phyloP scores from a whole-genome alignment of 2,797 vertebrate genomes.

The Sorex maritimensis region DNA sequence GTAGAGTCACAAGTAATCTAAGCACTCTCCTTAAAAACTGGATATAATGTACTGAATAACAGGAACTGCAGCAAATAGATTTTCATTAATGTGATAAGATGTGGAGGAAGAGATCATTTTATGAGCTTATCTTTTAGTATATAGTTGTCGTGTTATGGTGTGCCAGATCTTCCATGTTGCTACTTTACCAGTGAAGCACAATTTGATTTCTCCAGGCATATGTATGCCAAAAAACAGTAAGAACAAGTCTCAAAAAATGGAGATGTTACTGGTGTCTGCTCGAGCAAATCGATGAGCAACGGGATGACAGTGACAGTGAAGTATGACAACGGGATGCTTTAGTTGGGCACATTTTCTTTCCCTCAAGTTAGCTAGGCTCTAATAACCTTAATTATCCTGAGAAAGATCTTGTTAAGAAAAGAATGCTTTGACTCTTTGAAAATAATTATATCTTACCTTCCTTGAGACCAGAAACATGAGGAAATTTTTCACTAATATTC shows the following conservation, averaged over 20 bases:
- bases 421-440: slow-evolving; percentile 6
- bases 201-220: no score
- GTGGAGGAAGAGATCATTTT: not conserved
- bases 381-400: not conserved
- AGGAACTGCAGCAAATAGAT: not conserved
- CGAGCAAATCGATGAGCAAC: no score
- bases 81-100: not conserved
- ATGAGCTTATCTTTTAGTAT: not conserved
- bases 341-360: not conserved
- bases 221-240: not conserved
- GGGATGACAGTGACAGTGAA: not conserved
- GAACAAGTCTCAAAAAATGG: no score
- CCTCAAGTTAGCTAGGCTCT: not conserved
- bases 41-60: not conserved
- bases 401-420: not conserved
- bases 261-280: no score
- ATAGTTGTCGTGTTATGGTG: not conserved
- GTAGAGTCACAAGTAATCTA: not conserved
- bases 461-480: not conserved
- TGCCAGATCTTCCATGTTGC: no score
- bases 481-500: not conserved
- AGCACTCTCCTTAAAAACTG: not conserved
- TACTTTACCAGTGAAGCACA: no score
- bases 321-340: not conserved
- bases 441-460: slow-evolving; percentile 4